Conservation (phyloP, 2,888 invertebrate species). For the Halictus ligatus region DNA sequence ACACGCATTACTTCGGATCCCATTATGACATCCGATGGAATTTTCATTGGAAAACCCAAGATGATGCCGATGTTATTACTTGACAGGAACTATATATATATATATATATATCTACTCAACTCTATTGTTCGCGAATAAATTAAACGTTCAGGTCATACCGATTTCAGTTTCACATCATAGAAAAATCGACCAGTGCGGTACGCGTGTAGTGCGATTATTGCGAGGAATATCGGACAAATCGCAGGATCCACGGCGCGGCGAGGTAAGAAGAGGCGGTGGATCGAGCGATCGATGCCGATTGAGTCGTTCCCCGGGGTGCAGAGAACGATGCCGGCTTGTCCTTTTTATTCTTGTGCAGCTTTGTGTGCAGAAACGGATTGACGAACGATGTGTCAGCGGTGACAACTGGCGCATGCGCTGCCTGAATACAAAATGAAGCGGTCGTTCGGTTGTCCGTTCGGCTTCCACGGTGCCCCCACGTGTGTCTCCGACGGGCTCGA, state of each 20-base stretch:
- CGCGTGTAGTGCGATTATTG: neutral
- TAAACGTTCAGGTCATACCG: neutral
- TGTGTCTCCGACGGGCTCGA: constrained; percentile 44
- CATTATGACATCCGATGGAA: too few species aligned
- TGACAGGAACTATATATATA: too few species aligned
- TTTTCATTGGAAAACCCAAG: too few species aligned
- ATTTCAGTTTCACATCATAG: neutral
- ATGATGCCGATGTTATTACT: too few species aligned
- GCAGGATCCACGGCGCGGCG: neutral
- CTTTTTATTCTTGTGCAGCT: constrained; percentile 76
- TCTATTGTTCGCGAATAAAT: neutral
- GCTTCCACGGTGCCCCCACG: constrained; percentile 51
- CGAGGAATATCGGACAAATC: neutral
- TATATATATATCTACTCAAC: too few species aligned
- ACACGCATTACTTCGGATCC: too few species aligned
- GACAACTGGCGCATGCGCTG: constrained; percentile 84
- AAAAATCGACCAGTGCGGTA: too few species aligned
- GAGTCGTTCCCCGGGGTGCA: constrained; percentile 49
- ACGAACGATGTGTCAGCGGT: constrained; percentile 84
- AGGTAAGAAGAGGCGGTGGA: constrained; percentile 71
- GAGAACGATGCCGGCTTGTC: constrained; percentile 67
- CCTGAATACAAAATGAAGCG: constrained; percentile 83
- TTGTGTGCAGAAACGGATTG: constrained; percentile 82
- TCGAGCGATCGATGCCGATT: constrained; percentile 60
- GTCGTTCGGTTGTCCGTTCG: constrained; percentile 62